Evolutionary conservation across 2,888 invertebrate species (phyloP).

Genomic region (Cabera pusaria): DNA sequence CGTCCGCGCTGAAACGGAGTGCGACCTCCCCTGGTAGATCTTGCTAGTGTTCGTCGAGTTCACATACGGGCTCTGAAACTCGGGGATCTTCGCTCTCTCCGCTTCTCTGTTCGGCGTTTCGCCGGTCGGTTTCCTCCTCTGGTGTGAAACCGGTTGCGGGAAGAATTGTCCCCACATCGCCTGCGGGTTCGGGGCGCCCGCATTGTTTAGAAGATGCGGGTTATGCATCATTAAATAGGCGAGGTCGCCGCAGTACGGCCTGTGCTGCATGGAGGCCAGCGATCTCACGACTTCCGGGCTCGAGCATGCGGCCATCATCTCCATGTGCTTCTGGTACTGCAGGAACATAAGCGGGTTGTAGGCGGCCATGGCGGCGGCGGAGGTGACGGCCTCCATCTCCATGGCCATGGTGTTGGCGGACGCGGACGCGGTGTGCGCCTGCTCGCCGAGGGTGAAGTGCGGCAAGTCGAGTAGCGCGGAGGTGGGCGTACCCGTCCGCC

Average conservation of each 20-base stretch:
- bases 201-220: slow-evolving; percentile 69
- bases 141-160: slow-evolving; percentile 39
- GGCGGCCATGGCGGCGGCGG: slow-evolving; percentile 87
- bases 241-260: slow-evolving; percentile 77
- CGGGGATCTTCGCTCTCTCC: slow-evolving; percentile 54
- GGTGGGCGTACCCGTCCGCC: slow-evolving; percentile 25
- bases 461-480: slow-evolving; percentile 33
- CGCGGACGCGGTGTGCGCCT: slow-evolving; percentile 61
- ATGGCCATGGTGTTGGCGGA: slow-evolving; percentile 78
- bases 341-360: slow-evolving; percentile 90
- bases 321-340: slow-evolving; percentile 84
- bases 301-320: slow-evolving; percentile 82
- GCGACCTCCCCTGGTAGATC: slow-evolving; percentile 63
- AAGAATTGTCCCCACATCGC: slow-evolving; percentile 90
- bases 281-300: slow-evolving; percentile 84
- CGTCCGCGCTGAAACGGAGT: slow-evolving; percentile 74
- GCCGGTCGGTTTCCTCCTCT: slow-evolving; percentile 56
- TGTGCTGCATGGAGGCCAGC: slow-evolving; percentile 75
- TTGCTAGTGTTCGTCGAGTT: slow-evolving; percentile 72
- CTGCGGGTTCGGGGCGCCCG: slow-evolving; percentile 69
- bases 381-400: slow-evolving; percentile 87
- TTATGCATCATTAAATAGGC: slow-evolving; percentile 76
- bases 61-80: slow-evolving; percentile 71
- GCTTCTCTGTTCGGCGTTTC: slow-evolving; percentile 64
- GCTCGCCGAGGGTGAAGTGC: slow-evolving; percentile 52